Evolutionary conservation across 2,797 vertebrate species (phyloP).

Genomic region (Danio jaintianensis): DNA sequence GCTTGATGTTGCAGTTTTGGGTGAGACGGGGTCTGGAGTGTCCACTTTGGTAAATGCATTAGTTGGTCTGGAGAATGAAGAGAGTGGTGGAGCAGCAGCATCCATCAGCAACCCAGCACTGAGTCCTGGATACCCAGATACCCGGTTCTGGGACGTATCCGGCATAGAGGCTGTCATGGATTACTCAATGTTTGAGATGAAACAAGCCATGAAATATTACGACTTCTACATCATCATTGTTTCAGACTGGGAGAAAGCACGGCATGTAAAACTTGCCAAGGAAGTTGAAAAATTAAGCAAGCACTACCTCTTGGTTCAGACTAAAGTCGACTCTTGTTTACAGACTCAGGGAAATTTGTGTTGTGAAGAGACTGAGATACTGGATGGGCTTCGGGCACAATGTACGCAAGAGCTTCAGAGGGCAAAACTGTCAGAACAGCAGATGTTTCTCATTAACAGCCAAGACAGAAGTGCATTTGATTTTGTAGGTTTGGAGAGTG

Average conservation of each 20-base stretch:
- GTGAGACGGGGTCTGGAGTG: conserved; percentile 49
- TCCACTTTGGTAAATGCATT: conserved; percentile 47
- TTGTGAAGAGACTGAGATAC: conserved; percentile 40
- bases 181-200: conserved; percentile 5
- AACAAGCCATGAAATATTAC: conserved; percentile 19
- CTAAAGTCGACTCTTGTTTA: conserved; percentile 51
- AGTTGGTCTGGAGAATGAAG: conserved; percentile 1
- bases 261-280: conserved; percentile 48
- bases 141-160: conserved; percentile 58
- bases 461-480: conserved; percentile 44
- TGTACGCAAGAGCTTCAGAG: conserved; percentile 35
- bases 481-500: conserved; percentile 55
- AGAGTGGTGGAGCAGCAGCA: not conserved
- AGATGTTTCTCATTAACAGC: conserved; percentile 58
- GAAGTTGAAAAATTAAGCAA: conserved; percentile 39
- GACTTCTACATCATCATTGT: conserved; percentile 57
- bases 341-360: conserved; percentile 28
- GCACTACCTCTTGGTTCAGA: conserved; percentile 53
- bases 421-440: conserved; percentile 8
- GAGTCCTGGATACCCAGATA: conserved; percentile 42
- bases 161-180: conserved; percentile 38
- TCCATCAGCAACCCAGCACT: conserved; percentile 20
- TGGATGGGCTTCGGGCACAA: conserved; percentile 54
- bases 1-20: conserved; percentile 53
- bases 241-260: conserved; percentile 43